Conservation (phyloP, 2,888 invertebrate genomes). For the Lithophane ornitopus region DNA sequence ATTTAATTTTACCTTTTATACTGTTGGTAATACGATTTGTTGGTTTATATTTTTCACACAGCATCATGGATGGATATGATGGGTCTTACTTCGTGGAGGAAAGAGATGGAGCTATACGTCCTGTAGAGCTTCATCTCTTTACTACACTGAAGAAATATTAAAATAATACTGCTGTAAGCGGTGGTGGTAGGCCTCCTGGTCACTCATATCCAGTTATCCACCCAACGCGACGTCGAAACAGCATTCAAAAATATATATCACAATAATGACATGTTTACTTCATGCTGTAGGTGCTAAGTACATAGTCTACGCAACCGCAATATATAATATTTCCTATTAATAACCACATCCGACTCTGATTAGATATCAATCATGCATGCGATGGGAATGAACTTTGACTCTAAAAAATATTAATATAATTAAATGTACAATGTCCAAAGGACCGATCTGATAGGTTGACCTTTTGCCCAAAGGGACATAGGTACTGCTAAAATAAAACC, state of each 20-base stretch:
- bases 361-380: constrained; percentile 20
- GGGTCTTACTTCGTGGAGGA: too few species aligned
- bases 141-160: too few species aligned
- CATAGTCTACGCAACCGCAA: background rate
- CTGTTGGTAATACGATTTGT: background rate
- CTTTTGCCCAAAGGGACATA: constrained; percentile 11
- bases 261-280: constrained; percentile 14
- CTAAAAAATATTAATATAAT: constrained; percentile 11
- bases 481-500: background rate
- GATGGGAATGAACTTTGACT: constrained; percentile 32
- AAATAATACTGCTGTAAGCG: too few species aligned
- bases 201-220: background rate
- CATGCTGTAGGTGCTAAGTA: constrained; percentile 20
- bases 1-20: background rate
- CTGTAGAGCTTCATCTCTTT: too few species aligned
- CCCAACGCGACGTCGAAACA: background rate
- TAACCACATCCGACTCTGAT: constrained; percentile 38
- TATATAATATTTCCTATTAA: constrained; percentile 19
- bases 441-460: constrained; percentile 18
- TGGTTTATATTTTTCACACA: background rate
- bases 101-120: too few species aligned
- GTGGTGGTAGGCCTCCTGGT: too few species aligned
- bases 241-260: constrained; percentile 1
- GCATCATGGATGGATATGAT: too few species aligned
- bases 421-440: constrained; percentile 17